A percentile compares a stretch with the other conserved stretches of the same genome.
Conservation (phyloP, 2,888 invertebrate genomes). For the Ceramica pisi region DNA sequence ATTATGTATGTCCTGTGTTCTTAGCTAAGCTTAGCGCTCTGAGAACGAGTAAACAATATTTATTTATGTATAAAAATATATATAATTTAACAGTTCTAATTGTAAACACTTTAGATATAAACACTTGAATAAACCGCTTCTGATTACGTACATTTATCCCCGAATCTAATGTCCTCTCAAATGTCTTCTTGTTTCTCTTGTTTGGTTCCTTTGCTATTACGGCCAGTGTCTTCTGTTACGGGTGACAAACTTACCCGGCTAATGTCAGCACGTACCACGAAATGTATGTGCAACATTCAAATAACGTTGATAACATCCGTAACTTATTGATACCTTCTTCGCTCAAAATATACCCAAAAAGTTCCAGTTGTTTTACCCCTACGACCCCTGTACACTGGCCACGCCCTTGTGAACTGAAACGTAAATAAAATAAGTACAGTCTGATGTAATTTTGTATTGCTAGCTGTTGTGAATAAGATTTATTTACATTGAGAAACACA, state of each 20-base stretch:
- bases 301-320: slow-evolving; percentile 17
- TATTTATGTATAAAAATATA: slow-evolving; percentile 73
- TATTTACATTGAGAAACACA: slow-evolving; percentile 89
- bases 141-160: slow-evolving; percentile 57
- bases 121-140: slow-evolving; percentile 67
- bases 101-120: slow-evolving; percentile 66
- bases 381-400: slow-evolving; percentile 70
- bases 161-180: slow-evolving; percentile 41
- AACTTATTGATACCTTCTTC: slow-evolving; percentile 20
- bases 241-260: slow-evolving; percentile 16
- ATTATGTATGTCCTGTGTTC: slow-evolving; percentile 85
- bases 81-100: slow-evolving; percentile 67
- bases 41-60: slow-evolving; percentile 83
- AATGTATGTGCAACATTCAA: slow-evolving; percentile 6
- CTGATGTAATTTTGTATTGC: slow-evolving; percentile 90
- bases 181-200: slow-evolving; percentile 48
- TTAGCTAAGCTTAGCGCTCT: slow-evolving; percentile 90
- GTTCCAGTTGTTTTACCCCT: slow-evolving; percentile 41
- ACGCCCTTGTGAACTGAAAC: slow-evolving; percentile 65
- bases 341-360: slow-evolving; percentile 52
- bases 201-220: slow-evolving; percentile 56
- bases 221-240: slow-evolving; percentile 62
- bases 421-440: slow-evolving; percentile 76
- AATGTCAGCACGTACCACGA: slow-evolving; percentile 22
- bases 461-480: slow-evolving; percentile 91